phyloP scores from a whole-genome alignment of 2,888 invertebrate genomes.

The Odontothrips loti region DNA sequence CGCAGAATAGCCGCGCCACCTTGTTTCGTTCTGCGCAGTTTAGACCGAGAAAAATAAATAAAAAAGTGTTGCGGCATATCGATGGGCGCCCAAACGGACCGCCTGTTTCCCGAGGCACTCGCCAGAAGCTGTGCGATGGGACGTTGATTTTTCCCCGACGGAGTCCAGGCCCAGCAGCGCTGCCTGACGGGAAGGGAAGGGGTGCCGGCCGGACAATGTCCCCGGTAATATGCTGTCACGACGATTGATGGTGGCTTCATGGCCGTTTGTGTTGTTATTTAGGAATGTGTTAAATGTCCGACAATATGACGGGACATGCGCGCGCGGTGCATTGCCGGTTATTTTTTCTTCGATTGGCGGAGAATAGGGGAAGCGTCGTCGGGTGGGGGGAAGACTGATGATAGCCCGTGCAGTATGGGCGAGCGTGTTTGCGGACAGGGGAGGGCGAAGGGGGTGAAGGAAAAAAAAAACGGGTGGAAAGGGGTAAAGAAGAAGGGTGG shows the following conservation, averaged over 20 bases:
- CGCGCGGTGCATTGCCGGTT: not conserved
- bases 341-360: not conserved
- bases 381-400: not conserved
- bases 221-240: not conserved
- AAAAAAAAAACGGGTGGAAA: not conserved
- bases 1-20: no score
- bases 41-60: no score
- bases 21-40: no score
- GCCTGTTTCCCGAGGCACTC: not conserved
- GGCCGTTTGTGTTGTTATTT: not conserved
- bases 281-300: slow-evolving; percentile 17
- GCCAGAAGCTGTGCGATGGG: not conserved
- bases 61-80: no score
- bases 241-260: slow-evolving; percentile 8
- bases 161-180: not conserved
- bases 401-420: not conserved
- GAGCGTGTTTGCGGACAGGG: not conserved
- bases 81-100: no score
- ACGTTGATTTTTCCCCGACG: not conserved
- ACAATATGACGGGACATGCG: slow-evolving; percentile 9
- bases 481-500: not conserved
- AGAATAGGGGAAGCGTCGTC: not conserved
- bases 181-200: not conserved
- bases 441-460: not conserved
- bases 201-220: not conserved